Evolutionary conservation across 1,140 invertebrate genomes (phyloP), one percentile per base, ranked within the genome.

Genomic region (Melitaea cinxia): DNA sequence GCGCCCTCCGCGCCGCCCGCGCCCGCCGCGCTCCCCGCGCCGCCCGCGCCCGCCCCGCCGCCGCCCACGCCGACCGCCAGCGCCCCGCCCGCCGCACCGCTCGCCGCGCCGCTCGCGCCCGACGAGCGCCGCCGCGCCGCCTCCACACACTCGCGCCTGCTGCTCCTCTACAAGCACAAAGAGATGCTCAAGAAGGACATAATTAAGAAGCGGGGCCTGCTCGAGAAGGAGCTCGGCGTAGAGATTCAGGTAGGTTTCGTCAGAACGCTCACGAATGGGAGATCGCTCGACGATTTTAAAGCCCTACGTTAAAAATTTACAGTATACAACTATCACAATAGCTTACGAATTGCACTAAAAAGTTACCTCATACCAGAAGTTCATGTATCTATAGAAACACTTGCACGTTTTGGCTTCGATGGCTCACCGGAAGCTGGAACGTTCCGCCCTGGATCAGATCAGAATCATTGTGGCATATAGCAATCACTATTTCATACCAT

Each of bases 151-250:
- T 91, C 93, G 14, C 93, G 93, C 72, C 91, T 94, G 63, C 93
- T 94, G 74, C 87, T 94, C 39, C 88, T 98, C 15, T 95, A 95
- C 82, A 94, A 95, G 69, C 97, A 99, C 66, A 98, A 98, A 80
- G 97, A 98, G 83, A 89, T 96, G 66, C 93, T 99, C 15, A 98
- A 98, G 85, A 98, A 98, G 79, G 97, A 98, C 75, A 98, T 99
- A 60, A 93, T 98, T 33, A 96, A 97, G 73, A 98, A 98, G 83
- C 91, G 97, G 72, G 95, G 95, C 3, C 85, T 98, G 2, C 93
- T 98, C 45, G 97, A 99, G 86, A 97, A 98, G 75, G 97, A 98
- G 85, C 92, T 98, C 47, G 96, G 97, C 81, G 94, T 95, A 71
- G 96, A 98, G 79, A 98, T 99, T 83, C 95, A 96, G 93, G 95